Base-by-base conservation (phyloP, 2,113 vertebrate species). In the Hydrochoerus hydrochaeris region DNA sequence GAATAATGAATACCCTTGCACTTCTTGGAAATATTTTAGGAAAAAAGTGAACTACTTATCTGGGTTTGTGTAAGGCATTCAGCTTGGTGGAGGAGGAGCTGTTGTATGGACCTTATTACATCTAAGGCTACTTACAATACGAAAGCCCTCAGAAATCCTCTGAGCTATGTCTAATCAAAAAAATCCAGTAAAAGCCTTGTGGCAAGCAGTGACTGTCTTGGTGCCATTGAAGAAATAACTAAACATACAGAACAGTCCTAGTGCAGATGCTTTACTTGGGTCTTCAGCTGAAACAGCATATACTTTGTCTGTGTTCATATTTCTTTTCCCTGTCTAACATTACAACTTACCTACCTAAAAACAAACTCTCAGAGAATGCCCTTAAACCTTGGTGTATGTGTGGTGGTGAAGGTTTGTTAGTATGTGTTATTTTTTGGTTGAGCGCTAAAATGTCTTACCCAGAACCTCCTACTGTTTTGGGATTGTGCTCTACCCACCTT, bases 161-260 rank as follows among this genome's bases (percentile, higher is more conserved):
- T 81, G 63, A 85, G 84, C 30, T n/a, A 1, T 12, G 32, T 87
- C 57, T 87, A 77, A 82, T 77, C 44, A 84, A 12, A 49, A 71
- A 32, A 65, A 5, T 32, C 49, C 14, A 80, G 0, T 35, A 46
- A 49, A 85, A 80, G 38, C 60, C 81, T 30, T 8, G 46, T 32
- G 54, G 35, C 1, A 4, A n/a, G 30, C 44, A 83, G 22, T 44
- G 58, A 65, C 28, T 90, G 32, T 26, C 38, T 77, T 0, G 0
- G 30, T 44, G 41, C 41, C 57, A 6, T 91, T 88, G 57, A 62
- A 84, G 41, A 30, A 38, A 60, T 67, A 46, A 12, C 75, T 41
- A 6, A 8, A 62, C 12, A 4, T 4, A 0, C 13, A n/a, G 54
- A 67, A 7, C 1, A 3, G 20, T 7, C 30, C 20, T 60, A 2